A percentile compares a stretch with the other conserved stretches of the same genome.
Conservation (phyloP, 2,113 vertebrate genomes). For the Ophiodon elongatus region DNA sequence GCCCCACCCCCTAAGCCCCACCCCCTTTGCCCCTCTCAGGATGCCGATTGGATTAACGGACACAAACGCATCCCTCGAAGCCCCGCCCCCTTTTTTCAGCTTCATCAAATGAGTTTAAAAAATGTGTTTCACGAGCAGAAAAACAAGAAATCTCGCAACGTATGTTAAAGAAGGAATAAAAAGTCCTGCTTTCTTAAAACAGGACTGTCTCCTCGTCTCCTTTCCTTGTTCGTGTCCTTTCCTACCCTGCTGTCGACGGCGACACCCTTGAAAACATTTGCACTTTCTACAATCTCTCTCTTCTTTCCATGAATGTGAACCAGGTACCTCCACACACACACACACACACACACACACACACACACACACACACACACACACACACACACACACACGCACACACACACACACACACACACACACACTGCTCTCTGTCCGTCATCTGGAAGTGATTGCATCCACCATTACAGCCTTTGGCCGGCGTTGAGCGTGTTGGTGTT, state of each 20-base stretch:
- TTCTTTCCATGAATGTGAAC: conserved; percentile 10
- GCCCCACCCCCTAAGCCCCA: no score
- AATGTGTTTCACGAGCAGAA: no score
- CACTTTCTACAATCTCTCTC: background rate
- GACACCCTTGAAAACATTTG: background rate
- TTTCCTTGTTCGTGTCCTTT: conserved; percentile 4
- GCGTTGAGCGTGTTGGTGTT: conserved; percentile 47
- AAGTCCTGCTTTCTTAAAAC: background rate
- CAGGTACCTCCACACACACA: conserved; percentile 7
- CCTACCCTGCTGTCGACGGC: background rate
- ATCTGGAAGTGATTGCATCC: conserved; percentile 74
- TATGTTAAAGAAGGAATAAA: no score
- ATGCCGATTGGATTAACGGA: no score
- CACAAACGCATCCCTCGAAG: no score
- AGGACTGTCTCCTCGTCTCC: background rate
- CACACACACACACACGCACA: conserved; percentile 3
- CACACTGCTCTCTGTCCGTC: conserved; percentile 34
- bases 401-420: conserved; percentile 43
- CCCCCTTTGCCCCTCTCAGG: no score
- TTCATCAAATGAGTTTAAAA: no score
- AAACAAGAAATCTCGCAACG: no score
- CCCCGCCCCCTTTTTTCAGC: no score
- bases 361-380: background rate
- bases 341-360: background rate
- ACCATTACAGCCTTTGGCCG: conserved; percentile 58